Conservation (phyloP, 2,113 vertebrate species). For the Brachypteracias leptosomus region DNA sequence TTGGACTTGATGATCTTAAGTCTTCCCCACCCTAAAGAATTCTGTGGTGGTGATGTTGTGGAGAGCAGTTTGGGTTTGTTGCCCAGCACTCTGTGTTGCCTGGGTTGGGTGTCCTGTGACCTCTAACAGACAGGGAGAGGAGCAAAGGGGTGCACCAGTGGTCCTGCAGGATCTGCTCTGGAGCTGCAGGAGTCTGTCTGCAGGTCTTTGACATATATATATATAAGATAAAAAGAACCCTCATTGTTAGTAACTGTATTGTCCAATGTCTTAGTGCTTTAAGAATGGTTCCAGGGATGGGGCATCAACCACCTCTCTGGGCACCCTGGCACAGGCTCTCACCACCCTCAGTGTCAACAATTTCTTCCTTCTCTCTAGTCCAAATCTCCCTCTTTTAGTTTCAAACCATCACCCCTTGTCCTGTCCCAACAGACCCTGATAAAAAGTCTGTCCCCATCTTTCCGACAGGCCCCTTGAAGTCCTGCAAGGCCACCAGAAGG, state of each 20-base stretch:
- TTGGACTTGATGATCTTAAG: neutral
- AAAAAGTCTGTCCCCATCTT: neutral
- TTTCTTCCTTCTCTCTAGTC: no score
- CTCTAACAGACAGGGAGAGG: neutral
- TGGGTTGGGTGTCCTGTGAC: neutral
- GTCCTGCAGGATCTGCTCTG: neutral
- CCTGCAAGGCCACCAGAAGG: neutral
- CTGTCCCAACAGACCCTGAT: neutral
- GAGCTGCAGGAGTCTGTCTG: neutral
- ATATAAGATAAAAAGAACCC: neutral
- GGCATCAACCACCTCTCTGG: no score
- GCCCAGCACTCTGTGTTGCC: rapidly evolving
- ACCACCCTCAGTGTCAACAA: no score
- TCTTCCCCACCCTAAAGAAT: no score
- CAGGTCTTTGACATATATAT: neutral
- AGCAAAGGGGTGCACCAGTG: neutral
- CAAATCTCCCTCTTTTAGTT: no score
- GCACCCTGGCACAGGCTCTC: no score
- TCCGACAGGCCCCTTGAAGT: neutral
- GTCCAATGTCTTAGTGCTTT: neutral
- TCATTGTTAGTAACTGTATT: neutral
- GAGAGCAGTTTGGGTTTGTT: neutral
- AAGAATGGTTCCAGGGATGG: no score
- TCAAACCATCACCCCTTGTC: neutral
- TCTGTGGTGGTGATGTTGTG: neutral